These are phyloP conservation scores for Chrysaora quinquecirrha DNA, from an alignment of 30 jellyfish, hydroid and myxozoan genomes.

Conservation along the genomic window DNA sequence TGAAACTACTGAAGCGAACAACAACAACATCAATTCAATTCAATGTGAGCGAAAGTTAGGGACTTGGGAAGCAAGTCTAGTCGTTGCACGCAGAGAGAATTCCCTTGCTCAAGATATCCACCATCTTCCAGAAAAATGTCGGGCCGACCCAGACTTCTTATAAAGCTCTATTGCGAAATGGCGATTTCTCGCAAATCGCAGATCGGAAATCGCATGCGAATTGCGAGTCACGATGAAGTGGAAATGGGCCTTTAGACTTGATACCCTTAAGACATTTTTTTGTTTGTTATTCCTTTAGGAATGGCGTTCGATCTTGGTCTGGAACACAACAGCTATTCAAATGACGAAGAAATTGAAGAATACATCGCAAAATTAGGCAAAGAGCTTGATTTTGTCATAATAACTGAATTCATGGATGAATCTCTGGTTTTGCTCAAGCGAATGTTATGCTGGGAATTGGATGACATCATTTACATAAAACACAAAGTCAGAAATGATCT, in stretches of 20 bases:
- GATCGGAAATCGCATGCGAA: too few relatives aligned
- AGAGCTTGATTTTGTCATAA: slow-evolving; percentile 63
- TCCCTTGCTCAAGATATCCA: too few relatives aligned
- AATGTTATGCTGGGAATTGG: slow-evolving; percentile 84
- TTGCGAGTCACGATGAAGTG: too few relatives aligned
- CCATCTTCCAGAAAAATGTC: too few relatives aligned
- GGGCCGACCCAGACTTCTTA: too few relatives aligned
- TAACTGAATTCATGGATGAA: slow-evolving; percentile 87
- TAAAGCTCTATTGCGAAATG: not conserved
- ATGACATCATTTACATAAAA: slow-evolving; percentile 78
- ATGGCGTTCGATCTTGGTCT: slow-evolving; percentile 79
- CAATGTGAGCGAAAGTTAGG: too few relatives aligned
- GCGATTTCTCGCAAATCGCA: too few relatives aligned
- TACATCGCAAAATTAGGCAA: slow-evolving; percentile 47
- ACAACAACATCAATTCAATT: too few relatives aligned
- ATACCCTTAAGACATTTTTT: not conserved
- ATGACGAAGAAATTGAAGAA: slow-evolving; percentile 39
- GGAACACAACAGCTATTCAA: slow-evolving; percentile 46
- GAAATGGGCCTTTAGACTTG: too few relatives aligned
- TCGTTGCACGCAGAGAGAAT: too few relatives aligned
- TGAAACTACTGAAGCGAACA: too few relatives aligned
- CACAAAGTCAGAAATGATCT: slow-evolving; percentile 34
- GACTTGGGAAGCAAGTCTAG: too few relatives aligned
- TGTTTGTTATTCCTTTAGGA: slow-evolving; percentile 25
- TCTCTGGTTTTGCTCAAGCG: slow-evolving; percentile 82